Evolutionary conservation across 1,140 invertebrate genomes (phyloP).

Genomic region (Theocolax elegans): DNA sequence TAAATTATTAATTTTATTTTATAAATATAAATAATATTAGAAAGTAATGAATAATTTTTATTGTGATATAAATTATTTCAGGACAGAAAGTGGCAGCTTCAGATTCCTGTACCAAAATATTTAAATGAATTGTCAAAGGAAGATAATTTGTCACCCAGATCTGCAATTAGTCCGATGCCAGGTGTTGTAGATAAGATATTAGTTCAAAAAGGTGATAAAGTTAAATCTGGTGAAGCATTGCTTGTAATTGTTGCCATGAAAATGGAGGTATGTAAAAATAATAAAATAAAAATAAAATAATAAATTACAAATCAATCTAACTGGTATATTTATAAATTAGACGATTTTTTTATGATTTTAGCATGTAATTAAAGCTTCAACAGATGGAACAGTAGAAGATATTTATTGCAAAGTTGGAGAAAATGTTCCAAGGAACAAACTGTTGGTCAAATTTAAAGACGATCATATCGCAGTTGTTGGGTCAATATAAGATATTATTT

Average conservation of each 20-base stretch:
- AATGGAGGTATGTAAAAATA: constrained; percentile 84
- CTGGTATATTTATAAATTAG: too few relatives aligned
- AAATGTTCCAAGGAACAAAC: constrained; percentile 82
- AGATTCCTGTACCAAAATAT: constrained; percentile 67
- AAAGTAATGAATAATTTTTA: constrained; percentile 22
- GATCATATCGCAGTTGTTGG: not conserved
- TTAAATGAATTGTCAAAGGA: constrained; percentile 59
- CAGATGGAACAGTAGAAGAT: constrained; percentile 79
- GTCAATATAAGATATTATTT: too few relatives aligned
- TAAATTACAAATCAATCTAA: too few relatives aligned
- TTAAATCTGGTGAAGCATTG: constrained; percentile 85
- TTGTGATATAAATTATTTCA: constrained; percentile 49
- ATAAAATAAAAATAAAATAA: not conserved
- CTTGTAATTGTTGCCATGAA: constrained; percentile 98
- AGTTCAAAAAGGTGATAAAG: constrained; percentile 81
- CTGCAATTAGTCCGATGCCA: constrained; percentile 91
- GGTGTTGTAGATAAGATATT: constrained; percentile 93
- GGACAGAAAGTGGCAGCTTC: constrained; percentile 68
- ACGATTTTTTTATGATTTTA: constrained; percentile 62
- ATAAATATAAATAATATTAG: constrained; percentile 27
- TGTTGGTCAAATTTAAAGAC: constrained; percentile 68
- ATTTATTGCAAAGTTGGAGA: constrained; percentile 82
- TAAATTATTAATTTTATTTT: not conserved
- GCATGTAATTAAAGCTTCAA: constrained; percentile 86
- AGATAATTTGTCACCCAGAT: constrained; percentile 55